phyloP scores from a whole-genome alignment of 2,888 invertebrate genomes.

The Lottia gigantea region DNA sequence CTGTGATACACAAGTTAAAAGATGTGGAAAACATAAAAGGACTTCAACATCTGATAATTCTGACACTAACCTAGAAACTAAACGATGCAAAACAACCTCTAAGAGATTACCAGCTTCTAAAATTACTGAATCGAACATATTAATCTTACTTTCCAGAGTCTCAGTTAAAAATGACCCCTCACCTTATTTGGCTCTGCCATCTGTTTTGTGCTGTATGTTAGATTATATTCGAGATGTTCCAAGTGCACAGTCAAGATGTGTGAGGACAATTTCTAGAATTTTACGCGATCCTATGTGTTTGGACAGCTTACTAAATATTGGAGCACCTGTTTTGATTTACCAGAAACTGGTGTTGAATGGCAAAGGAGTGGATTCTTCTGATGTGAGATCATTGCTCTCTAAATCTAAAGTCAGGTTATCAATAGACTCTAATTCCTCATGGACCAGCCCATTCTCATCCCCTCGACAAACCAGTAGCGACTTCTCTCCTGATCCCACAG shows the following conservation, averaged over 20 bases:
- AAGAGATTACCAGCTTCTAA: slow-evolving; percentile 20
- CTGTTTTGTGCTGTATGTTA: slow-evolving; percentile 45
- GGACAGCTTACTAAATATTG: slow-evolving; percentile 44
- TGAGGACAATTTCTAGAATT: slow-evolving; percentile 49
- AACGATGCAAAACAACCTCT: slow-evolving; percentile 17
- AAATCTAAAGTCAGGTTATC: not conserved
- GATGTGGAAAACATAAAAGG: slow-evolving; percentile 13
- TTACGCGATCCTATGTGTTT: slow-evolving; percentile 55
- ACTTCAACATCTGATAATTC: not conserved
- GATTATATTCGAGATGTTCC: slow-evolving; percentile 46
- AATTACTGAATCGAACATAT: slow-evolving; percentile 47
- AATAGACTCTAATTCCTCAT: not conserved
- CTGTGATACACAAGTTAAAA: slow-evolving; percentile 15
- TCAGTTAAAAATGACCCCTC: slow-evolving; percentile 56
- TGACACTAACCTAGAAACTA: not conserved
- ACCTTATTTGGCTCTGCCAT: slow-evolving; percentile 38
- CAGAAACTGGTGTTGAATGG: slow-evolving; percentile 38
- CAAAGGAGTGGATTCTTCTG: slow-evolving; percentile 22
- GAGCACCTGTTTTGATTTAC: slow-evolving; percentile 43
- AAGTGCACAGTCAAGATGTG: slow-evolving; percentile 44
- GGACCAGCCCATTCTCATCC: not conserved
- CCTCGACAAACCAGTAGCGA: slow-evolving; percentile 8
- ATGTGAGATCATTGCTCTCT: slow-evolving; percentile 8
- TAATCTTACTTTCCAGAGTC: slow-evolving; percentile 53
- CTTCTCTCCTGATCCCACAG: slow-evolving; percentile 10